These are phyloP conservation scores for Crematogaster levior DNA, from an alignment of 2,888 invertebrate genomes.

Conservation along the genomic window DNA sequence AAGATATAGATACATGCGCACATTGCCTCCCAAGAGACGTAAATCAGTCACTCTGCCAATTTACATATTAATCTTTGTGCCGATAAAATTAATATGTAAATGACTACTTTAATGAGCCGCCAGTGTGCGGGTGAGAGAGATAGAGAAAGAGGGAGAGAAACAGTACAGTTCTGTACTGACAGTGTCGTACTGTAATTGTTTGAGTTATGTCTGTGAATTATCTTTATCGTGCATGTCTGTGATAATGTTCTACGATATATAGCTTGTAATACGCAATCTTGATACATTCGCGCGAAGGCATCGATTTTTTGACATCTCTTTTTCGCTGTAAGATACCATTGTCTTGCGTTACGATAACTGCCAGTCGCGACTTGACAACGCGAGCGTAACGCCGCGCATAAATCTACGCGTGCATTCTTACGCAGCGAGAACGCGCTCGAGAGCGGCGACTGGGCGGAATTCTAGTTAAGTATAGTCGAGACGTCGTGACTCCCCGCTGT, in stretches of 20 bases:
- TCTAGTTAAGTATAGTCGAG: conserved; percentile 9
- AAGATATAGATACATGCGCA: not conserved
- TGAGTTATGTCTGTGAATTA: conserved; percentile 11
- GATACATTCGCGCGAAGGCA: conserved; percentile 7
- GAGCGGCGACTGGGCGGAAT: not conserved
- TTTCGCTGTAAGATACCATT: not conserved
- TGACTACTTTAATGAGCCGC: conserved; percentile 27
- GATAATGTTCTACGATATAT: not conserved
- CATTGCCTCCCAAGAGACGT: not conserved
- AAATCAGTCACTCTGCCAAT: conserved; percentile 30
- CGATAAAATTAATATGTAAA: conserved; percentile 51
- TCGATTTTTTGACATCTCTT: not conserved
- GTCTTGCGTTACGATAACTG: not conserved
- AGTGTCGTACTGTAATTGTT: not conserved
- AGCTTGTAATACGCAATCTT: conserved; percentile 9
- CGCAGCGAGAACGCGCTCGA: not conserved
- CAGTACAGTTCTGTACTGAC: too few relatives aligned
- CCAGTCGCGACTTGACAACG: conserved; percentile 2
- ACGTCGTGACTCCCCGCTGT: not conserved
- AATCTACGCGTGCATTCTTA: conserved; percentile 7
- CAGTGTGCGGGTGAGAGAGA: not conserved
- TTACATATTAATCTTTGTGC: conserved; percentile 45
- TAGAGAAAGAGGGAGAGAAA: not conserved
- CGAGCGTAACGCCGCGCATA: conserved; percentile 15
- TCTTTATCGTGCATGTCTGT: conserved; percentile 6